Evolutionary conservation across 2,797 vertebrate species (phyloP).

Genomic region (Leuciscus waleckii): DNA sequence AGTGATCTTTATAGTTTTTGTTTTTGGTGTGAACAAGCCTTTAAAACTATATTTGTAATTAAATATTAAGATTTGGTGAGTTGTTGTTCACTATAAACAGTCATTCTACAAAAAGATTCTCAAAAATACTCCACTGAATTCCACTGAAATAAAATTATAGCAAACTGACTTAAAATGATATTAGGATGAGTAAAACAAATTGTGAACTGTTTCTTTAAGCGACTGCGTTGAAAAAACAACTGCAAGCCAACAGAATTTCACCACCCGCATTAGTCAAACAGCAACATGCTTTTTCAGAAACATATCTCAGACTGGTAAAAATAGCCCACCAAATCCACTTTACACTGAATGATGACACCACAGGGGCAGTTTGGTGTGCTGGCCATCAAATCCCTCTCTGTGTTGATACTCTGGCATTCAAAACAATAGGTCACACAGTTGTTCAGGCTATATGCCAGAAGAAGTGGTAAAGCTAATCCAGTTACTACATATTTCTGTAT

Average conservation of each 20-base stretch:
- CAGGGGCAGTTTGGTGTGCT: slow-evolving; percentile 69
- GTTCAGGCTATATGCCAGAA: slow-evolving; percentile 48
- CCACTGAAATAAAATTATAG: background rate
- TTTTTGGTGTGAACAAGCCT: background rate
- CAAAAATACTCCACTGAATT: background rate
- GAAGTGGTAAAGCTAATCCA: background rate
- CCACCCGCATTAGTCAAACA: slow-evolving; percentile 32
- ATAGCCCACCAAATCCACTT: slow-evolving; percentile 73
- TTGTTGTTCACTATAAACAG: background rate
- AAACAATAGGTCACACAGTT: slow-evolving; percentile 50
- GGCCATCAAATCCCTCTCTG: slow-evolving; percentile 67
- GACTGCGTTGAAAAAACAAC: background rate
- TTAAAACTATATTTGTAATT: background rate
- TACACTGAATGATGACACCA: slow-evolving; percentile 75
- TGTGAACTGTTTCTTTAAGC: background rate
- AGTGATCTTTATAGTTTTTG: background rate
- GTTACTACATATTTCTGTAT: slow-evolving; percentile 54
- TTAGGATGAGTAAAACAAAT: background rate
- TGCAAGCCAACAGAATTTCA: slow-evolving; percentile 16
- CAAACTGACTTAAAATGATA: background rate
- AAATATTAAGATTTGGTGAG: background rate
- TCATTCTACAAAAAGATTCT: background rate
- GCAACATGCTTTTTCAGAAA: slow-evolving; percentile 52
- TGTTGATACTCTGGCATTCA: slow-evolving; percentile 67
- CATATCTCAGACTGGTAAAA: slow-evolving; percentile 67